phyloP scores from a whole-genome alignment of 2,797 vertebrate species.

The Mormyrus proboscirostris region DNA sequence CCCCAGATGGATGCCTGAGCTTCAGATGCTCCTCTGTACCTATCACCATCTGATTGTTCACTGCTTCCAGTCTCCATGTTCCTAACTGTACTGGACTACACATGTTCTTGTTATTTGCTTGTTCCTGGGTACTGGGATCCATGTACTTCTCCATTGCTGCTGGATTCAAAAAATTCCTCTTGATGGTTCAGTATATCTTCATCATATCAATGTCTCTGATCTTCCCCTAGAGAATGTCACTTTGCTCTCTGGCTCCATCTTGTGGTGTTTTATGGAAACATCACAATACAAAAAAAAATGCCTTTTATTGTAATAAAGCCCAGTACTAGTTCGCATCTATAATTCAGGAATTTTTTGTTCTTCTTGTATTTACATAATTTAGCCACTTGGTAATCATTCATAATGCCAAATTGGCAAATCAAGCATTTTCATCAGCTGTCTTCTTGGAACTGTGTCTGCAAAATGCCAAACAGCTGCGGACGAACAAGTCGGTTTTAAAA shows the following conservation, averaged over 20 bases:
- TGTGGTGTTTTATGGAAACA: neutral
- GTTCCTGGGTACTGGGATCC: neutral
- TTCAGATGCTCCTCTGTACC: neutral
- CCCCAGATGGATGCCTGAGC: neutral
- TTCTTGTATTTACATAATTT: neutral
- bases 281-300: neutral
- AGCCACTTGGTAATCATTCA: neutral
- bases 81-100: neutral
- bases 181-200: neutral
- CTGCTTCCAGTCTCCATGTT: neutral
- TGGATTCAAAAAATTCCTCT: neutral
- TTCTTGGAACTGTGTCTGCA: neutral
- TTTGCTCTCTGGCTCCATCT: conserved; percentile 14
- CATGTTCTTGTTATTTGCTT: neutral
- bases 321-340: neutral
- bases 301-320: neutral
- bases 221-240: neutral
- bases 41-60: neutral
- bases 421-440: neutral
- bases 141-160: neutral
- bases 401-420: neutral
- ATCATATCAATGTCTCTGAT: neutral
- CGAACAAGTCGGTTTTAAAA: neutral
- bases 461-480: neutral
- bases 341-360: neutral